A percentile compares a stretch with the other conserved stretches of the same genome.
Conservation (phyloP, 2,113 vertebrate genomes). For the Haliaeetus leucogaster region DNA sequence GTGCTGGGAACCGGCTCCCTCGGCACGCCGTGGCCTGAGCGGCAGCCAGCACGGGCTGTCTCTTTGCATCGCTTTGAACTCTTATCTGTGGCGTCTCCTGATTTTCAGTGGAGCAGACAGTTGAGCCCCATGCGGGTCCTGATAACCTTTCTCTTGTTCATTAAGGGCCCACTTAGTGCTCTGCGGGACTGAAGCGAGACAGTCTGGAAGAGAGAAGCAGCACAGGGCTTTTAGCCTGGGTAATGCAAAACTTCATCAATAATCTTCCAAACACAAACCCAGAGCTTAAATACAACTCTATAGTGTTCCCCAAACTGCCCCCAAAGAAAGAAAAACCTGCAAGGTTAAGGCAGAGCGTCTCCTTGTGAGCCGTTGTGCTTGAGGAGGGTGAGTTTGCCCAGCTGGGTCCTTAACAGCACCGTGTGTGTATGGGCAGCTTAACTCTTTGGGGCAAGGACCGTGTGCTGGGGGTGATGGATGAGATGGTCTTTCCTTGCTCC, state of each 20-base stretch:
- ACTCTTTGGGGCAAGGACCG: background rate
- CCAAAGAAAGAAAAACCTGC: background rate
- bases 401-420: background rate
- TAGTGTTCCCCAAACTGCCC: background rate
- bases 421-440: background rate
- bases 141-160: slow-evolving; percentile 63
- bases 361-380: background rate
- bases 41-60: background rate
- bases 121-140: background rate
- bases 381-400: background rate
- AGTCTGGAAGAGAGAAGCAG: slow-evolving; percentile 32
- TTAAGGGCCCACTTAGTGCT: slow-evolving; percentile 62
- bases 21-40: background rate
- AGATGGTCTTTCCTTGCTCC: background rate
- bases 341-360: background rate
- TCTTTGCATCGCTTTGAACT: slow-evolving; percentile 46
- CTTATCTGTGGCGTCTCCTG: slow-evolving; percentile 46
- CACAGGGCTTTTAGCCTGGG: background rate
- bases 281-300: background rate
- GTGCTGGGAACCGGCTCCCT: background rate
- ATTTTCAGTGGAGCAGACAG: background rate
- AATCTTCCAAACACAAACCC: background rate
- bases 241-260: slow-evolving; percentile 49
- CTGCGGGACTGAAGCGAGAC: slow-evolving; percentile 4
- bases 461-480: background rate